Conservation (phyloP, 1,140 invertebrate genomes). For the Hycleus phaleratus region DNA sequence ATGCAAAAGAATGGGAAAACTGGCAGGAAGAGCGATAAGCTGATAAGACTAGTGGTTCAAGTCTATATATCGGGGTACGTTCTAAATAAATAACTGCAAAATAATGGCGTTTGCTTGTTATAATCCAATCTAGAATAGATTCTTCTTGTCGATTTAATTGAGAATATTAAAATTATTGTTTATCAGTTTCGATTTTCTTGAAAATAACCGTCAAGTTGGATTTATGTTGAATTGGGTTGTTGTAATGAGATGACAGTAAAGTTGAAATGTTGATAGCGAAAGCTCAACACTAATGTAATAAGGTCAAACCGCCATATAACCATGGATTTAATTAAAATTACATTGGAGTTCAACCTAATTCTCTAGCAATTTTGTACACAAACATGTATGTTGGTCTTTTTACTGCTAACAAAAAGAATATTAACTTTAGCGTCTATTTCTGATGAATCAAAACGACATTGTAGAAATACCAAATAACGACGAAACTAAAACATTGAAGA, state of each 20-base stretch:
- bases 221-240: too few relatives aligned
- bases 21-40: neutral
- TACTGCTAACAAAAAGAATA: too few relatives aligned
- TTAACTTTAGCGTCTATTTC: too few relatives aligned
- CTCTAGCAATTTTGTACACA: conserved; percentile 5
- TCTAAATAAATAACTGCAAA: neutral
- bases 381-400: too few relatives aligned
- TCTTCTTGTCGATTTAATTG: neutral
- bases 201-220: too few relatives aligned
- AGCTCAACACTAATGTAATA: neutral
- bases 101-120: neutral
- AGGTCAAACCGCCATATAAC: conserved; percentile 12
- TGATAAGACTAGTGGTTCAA: neutral
- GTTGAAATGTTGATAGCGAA: too few relatives aligned
- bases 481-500: too few relatives aligned
- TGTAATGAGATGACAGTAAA: too few relatives aligned
- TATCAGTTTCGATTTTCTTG: too few relatives aligned
- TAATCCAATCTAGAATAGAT: neutral
- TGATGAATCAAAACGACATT: too few relatives aligned
- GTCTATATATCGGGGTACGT: neutral
- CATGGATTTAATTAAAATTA: conserved; percentile 16
- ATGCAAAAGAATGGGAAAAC: neutral
- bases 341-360: conserved; percentile 11
- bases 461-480: too few relatives aligned
- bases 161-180: too few relatives aligned